Evolutionary conservation across 1,140 invertebrate species (phyloP), one percentile per base, ranked within the genome.

Genomic region (Drosophila bocqueti): DNA sequence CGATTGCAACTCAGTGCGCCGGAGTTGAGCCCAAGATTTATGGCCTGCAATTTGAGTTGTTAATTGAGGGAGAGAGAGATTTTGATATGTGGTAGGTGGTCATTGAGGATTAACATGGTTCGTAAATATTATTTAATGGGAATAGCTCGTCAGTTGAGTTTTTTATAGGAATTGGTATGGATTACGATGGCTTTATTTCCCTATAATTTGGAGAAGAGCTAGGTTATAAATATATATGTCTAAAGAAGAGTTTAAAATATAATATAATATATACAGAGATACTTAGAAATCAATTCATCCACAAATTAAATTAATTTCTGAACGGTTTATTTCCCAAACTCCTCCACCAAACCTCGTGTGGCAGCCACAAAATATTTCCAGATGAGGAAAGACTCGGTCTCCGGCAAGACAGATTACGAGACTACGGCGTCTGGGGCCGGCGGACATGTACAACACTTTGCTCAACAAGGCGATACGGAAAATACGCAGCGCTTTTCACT

Each of bases 361-460:
- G 43, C 36, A 43, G 31, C 16, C 49, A 46, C 9, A 73, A 78
- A 8, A 78, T 71, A 67, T 72, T 71, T 62, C 60, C 47, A 61
- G 49, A 78, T 78, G 76, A 45, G 54, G 47, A 65, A 78, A 81
- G 62, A 67, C 47, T 62, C 29, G 21, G 60, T 21, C 29, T 40
- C 45, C 61, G 52, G 49, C 71, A 57, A 78, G 74, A 78, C 75
- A 43, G 75, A 77, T 73, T 73, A 73, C 69, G 67, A 72, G 69
- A 72, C 8, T 18, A 24, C 68, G 52, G 54, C 38, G 66, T 78
- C 64, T 61, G 49, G 15, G 55, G 57, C 50, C 36, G 76, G 58
- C 58, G 65, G 45, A 31, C 81, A 84, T 79, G 61, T 84, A 62
- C 60, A 90, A 90, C 85, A 90, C 85, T 84, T 89, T 85, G 81